Base-by-base conservation (phyloP, 2,797 vertebrate species). In the Phataginus tetradactyla region DNA sequence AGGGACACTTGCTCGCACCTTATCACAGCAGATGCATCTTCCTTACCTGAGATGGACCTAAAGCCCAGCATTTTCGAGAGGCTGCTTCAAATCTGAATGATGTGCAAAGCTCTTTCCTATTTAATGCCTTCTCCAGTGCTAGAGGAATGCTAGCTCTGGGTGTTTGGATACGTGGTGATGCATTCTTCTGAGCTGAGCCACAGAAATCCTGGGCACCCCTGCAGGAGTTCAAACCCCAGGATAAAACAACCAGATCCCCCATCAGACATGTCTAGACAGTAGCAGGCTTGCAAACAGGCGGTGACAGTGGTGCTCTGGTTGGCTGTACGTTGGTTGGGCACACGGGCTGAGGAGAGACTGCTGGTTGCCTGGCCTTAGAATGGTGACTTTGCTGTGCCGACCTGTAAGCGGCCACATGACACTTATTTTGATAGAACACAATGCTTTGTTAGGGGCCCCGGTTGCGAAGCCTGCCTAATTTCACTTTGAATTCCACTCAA, bases 121-220 rank as follows among this genome's bases (percentile, higher is more conserved):
- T 6, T 4, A 11, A 8, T 10, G 13, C 29, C 6, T 21, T 20
- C 20, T 23, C 15, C 25, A 1, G 17, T 0, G 14, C 29, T 7
- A 4, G 64, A 5, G 53, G 5, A 25, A 32, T 3, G 3, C 3
- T 1, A 1, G 27, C 37, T 25, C 29, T 10, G 4, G 21, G 64
- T 13, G 78, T 13, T 23, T 4, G 8, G 29, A 4, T 0, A 11
- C 3, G 4, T 0, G 57, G 20, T 0, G 1, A 2, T 12, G 63
- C 8, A 10, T 15, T 20, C 27, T n/a, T 92, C 13, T 37, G 27
- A 17, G 25, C 32, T 5, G 11, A 20, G 15, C 25, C 21, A 23
- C 21, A 32, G 25, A 21, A 21, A 55, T 20, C 13, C 59, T 15
- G 8, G 4, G 49, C 90, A 39, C 7, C 4, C 18, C 27, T 29